Percentiles rank a stretch among this genome's conserved stretches.
phyloP scores from a whole-genome alignment of 2,797 vertebrate genomes.

The Clarias pachynema region DNA sequence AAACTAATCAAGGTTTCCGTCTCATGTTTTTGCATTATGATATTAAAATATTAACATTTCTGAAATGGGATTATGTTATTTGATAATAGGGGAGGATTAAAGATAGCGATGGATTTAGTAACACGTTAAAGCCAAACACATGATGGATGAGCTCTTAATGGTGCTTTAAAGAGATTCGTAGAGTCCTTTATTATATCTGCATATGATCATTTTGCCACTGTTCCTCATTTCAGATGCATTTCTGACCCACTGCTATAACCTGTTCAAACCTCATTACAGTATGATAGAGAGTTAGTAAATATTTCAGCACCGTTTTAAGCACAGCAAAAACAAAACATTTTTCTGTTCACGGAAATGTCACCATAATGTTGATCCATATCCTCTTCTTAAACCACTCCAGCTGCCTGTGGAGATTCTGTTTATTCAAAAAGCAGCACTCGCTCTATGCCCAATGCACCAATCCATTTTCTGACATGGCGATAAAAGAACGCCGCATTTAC shows the following conservation, averaged over 20 bases:
- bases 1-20: conserved; percentile 35
- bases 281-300: not conserved
- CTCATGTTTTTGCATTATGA: not conserved
- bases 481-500: conserved; percentile 78
- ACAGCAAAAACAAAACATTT: conserved; percentile 22
- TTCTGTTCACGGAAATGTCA: conserved; percentile 65
- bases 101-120: not conserved
- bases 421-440: conserved; percentile 69
- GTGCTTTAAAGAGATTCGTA: conserved; percentile 3
- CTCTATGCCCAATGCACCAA: conserved; percentile 94
- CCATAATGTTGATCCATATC: conserved; percentile 67
- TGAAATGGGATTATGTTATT: conserved; percentile 2
- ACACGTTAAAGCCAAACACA: not conserved
- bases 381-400: conserved; percentile 56
- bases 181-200: not conserved
- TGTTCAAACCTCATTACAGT: conserved; percentile 3
- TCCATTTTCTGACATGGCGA: conserved; percentile 98
- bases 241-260: not conserved
- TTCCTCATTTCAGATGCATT: not conserved
- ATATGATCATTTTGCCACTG: not conserved
- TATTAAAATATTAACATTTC: conserved; percentile 16
- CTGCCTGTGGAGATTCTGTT: conserved; percentile 59
- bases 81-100: not conserved
- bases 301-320: not conserved
- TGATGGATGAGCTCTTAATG: not conserved